Evolutionary conservation across 2,113 vertebrate species (phyloP), one percentile per base, ranked within the genome.

Genomic region (Nannospalax galili): DNA sequence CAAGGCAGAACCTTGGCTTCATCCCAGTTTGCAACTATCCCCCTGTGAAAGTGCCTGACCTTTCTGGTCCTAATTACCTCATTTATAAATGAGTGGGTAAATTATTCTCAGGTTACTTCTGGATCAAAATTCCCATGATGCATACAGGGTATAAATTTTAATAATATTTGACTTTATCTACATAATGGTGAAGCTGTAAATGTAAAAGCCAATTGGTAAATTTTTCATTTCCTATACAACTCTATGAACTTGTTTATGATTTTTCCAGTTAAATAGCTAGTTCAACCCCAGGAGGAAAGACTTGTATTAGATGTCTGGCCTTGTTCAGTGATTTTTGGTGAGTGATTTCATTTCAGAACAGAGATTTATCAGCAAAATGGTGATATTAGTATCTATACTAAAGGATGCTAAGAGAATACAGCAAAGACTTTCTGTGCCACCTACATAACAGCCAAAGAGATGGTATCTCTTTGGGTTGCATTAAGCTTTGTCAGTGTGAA

Each of bases 111-210:
- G 16, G 26, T 73, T 86, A 92, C 85, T 70, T 64, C 67, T 77
- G 74, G 67, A 94, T 95, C n/a, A 94, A 92, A 95, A 82, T 90
- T 69, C 32, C 42, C 24, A 80, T 80, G 70, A 86, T 67, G 16
- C 28, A 32, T 7, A 73, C 58, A 89, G 35, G 56, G 81, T 56
- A 79, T 67, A 92, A 64, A 92, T 93, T 70, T 80, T 95, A 80
- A 40, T 78, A 95, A 88, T 67, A 95, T 88, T 95, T 80, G 75
- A 86, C 69, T 72, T 93, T 92, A 87, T 91, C 79, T 96, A 82
- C 32, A 75, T 75, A 92, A 89, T 37, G 24, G 35, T 73, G 12
- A 91, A 88, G 19, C 22, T 67, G 58, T 56, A 84, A 92, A 70
- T 22, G 24, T 42, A 24, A 90, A 95, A 91, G 35, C 17, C 82